Conservation (phyloP, 2,888 invertebrate genomes). For the Drosophila mimica region DNA sequence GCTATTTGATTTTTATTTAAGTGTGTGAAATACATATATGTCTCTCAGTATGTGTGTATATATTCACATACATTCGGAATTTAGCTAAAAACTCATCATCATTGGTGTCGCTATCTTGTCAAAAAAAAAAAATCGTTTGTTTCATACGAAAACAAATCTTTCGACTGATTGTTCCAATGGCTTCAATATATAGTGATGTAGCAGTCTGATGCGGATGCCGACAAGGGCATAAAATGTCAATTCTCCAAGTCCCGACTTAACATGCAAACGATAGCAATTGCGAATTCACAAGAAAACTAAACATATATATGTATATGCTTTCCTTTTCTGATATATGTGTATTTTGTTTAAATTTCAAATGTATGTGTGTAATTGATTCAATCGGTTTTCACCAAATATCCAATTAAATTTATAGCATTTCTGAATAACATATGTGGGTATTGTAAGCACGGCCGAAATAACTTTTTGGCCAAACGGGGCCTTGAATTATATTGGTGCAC, state of each 20-base stretch:
- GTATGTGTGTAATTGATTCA: neutral
- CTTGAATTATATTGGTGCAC: neutral
- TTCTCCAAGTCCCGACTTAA: slow-evolving; percentile 1
- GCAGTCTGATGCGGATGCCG: neutral
- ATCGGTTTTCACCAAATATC: neutral
- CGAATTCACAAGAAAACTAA: neutral
- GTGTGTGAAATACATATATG: too few relatives aligned
- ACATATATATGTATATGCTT: neutral
- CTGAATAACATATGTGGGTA: neutral
- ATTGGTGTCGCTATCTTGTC: too few relatives aligned
- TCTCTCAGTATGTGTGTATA: too few relatives aligned
- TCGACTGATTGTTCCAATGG: too few relatives aligned
- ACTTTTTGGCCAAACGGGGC: neutral
- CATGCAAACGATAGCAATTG: neutral
- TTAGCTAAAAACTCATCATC: too few relatives aligned
- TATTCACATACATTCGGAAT: too few relatives aligned
- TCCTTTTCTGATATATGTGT: neutral
- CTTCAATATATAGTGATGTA: neutral
- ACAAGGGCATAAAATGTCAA: neutral
- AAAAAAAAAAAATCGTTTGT: too few relatives aligned
- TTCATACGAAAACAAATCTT: too few relatives aligned
- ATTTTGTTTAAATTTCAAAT: neutral
- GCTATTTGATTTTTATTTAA: too few relatives aligned
- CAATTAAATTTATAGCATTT: neutral
- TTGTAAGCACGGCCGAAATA: neutral